phyloP scores from a whole-genome alignment of 2,888 invertebrate genomes.

The Periphyllus acericola region DNA sequence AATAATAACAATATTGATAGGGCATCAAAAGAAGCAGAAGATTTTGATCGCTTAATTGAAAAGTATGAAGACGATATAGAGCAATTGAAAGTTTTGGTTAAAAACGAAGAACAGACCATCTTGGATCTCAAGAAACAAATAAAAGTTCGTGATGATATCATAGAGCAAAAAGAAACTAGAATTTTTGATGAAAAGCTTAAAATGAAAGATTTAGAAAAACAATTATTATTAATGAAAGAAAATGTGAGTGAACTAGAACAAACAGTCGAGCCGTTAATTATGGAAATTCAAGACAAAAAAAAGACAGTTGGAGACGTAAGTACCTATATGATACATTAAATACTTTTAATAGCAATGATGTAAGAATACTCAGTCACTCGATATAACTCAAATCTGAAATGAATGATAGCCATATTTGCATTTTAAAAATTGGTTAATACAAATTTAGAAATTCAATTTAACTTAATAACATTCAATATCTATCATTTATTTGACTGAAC shows the following conservation, averaged over 20 bases:
- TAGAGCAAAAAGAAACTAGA: constrained; percentile 54
- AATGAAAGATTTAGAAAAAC: constrained; percentile 57
- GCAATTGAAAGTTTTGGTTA: constrained; percentile 44
- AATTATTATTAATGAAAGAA: constrained; percentile 52
- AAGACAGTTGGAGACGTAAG: constrained; percentile 47
- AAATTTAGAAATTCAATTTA: too few relatives aligned
- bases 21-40: constrained; percentile 45
- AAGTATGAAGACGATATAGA: constrained; percentile 59
- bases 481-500: too few relatives aligned
- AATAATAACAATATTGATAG: constrained; percentile 6
- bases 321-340: constrained; percentile 5
- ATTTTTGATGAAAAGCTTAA: constrained; percentile 52
- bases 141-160: constrained; percentile 33
- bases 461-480: too few relatives aligned
- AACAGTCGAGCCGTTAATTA: constrained; percentile 35
- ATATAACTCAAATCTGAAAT: too few relatives aligned
- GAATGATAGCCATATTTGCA: too few relatives aligned
- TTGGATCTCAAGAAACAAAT: constrained; percentile 38
- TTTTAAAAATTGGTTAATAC: too few relatives aligned
- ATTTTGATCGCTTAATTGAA: constrained; percentile 39
- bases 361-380: too few relatives aligned
- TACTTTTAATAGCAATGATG: too few relatives aligned
- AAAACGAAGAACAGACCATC: constrained; percentile 44
- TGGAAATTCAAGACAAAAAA: constrained; percentile 51
- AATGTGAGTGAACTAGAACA: constrained; percentile 38